These are phyloP conservation scores for Pseudeuparius sepicola DNA, from an alignment of 2,888 invertebrate genomes.

Conservation along the genomic window DNA sequence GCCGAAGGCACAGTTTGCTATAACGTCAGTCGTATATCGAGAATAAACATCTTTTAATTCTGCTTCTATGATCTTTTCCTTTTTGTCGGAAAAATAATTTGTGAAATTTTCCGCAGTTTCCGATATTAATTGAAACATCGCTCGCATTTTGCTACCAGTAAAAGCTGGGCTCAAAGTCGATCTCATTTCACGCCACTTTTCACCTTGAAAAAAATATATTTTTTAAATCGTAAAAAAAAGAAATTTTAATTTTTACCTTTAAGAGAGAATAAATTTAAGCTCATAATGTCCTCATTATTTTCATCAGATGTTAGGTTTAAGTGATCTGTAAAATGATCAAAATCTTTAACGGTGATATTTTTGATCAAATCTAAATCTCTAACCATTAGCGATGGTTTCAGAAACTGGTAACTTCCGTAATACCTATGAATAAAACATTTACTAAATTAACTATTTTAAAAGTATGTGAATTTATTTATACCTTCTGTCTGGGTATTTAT, in stretches of 20 bases:
- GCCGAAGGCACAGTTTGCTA: conserved; percentile 49
- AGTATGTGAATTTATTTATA: no score
- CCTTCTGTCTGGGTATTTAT: conserved; percentile 12
- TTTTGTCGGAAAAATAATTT: conserved; percentile 13
- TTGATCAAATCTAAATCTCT: conserved; percentile 33
- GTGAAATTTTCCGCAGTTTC: conserved; percentile 19
- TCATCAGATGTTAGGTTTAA: conserved; percentile 24
- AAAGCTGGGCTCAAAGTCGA: conserved; percentile 31
- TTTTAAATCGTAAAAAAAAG: background rate
- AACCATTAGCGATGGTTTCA: conserved; percentile 26
- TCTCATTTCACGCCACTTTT: conserved; percentile 30
- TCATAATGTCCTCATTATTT: conserved; percentile 26
- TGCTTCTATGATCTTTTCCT: conserved; percentile 19
- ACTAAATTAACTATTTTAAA: no score
- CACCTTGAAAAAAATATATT: conserved; percentile 2
- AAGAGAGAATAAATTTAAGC: conserved; percentile 26
- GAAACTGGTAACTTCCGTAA: conserved; percentile 28
- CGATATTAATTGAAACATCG: conserved; percentile 28
- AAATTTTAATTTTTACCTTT: conserved; percentile 16
- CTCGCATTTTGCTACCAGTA: conserved; percentile 33
- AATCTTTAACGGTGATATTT: conserved; percentile 35
- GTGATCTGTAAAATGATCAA: conserved; percentile 36
- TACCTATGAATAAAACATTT: conserved; percentile 23
- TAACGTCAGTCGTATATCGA: conserved; percentile 49
- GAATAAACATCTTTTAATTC: conserved; percentile 37